Conservation (phyloP, 2,797 vertebrate species). For the Holocentrus rufus region DNA sequence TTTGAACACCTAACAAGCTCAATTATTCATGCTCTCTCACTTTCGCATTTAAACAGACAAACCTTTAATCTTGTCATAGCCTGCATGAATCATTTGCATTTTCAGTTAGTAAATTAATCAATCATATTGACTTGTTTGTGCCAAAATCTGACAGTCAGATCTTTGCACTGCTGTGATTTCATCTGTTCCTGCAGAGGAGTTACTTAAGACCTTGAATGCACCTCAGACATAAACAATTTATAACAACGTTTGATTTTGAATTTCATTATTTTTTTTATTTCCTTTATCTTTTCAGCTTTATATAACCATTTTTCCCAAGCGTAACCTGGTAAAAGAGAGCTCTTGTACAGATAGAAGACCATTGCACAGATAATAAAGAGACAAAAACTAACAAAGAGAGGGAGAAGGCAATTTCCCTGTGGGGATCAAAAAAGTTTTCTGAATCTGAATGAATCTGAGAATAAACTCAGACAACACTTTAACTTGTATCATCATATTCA, state of each 20-base stretch:
- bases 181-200: neutral
- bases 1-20: neutral
- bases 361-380: too few species aligned
- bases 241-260: too few species aligned
- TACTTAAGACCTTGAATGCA: too few species aligned
- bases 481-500: too few species aligned
- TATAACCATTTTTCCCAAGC: neutral
- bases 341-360: too few species aligned
- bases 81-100: neutral
- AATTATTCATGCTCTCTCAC: slow-evolving; percentile 12
- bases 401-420: too few species aligned
- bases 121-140: neutral
- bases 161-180: neutral
- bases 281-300: neutral
- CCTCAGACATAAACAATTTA: too few species aligned
- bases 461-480: too few species aligned
- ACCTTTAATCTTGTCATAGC: neutral
- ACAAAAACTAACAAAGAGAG: too few species aligned
- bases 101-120: slow-evolving; percentile 4
- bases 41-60: neutral
- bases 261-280: neutral
- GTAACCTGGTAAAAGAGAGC: too few species aligned
- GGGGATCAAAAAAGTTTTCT: too few species aligned
- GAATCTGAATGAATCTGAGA: too few species aligned
- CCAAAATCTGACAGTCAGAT: neutral